A percentile compares a stretch with the other conserved stretches of the same genome.
These are phyloP conservation scores for Synchiropus splendidus DNA, from an alignment of 2,113 vertebrate species.

Conservation along the genomic window DNA sequence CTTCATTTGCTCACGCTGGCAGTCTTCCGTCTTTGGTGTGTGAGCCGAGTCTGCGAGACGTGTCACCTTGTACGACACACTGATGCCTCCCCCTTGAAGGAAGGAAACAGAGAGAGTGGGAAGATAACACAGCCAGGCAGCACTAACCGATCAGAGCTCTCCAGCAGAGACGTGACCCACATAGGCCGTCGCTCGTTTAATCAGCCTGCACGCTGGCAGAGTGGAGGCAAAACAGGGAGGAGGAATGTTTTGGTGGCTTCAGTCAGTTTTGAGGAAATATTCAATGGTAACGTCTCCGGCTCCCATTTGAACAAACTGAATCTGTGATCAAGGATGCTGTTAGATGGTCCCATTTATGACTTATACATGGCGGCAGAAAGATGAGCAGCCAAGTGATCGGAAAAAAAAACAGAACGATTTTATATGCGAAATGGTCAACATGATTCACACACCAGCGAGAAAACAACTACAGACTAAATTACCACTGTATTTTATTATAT, in stretches of 20 bases:
- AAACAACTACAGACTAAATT: too few relatives aligned
- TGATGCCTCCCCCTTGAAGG: slow-evolving; percentile 56
- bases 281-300: too few relatives aligned
- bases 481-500: too few relatives aligned
- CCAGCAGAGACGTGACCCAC: slow-evolving; percentile 68
- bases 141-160: slow-evolving; percentile 66
- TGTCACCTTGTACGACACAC: slow-evolving; percentile 58
- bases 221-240: slow-evolving; percentile 9
- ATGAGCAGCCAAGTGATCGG: too few relatives aligned
- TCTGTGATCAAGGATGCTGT: slow-evolving; percentile 29
- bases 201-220: slow-evolving; percentile 54
- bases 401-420: too few relatives aligned
- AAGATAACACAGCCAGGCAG: slow-evolving; percentile 64
- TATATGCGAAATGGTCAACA: too few relatives aligned
- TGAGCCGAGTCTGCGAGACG: slow-evolving; percentile 36
- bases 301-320: slow-evolving; percentile 11
- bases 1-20: slow-evolving; percentile 13
- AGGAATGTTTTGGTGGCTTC: slow-evolving; percentile 17
- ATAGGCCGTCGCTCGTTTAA: slow-evolving; percentile 62
- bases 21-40: slow-evolving; percentile 33
- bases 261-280: slow-evolving; percentile 23
- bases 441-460: too few relatives aligned
- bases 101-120: slow-evolving; percentile 43
- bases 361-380: too few relatives aligned
- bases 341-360: slow-evolving; percentile 12